These are phyloP conservation scores for Indicator indicator DNA, from an alignment of 2,113 vertebrate genomes.

Conservation along the genomic window DNA sequence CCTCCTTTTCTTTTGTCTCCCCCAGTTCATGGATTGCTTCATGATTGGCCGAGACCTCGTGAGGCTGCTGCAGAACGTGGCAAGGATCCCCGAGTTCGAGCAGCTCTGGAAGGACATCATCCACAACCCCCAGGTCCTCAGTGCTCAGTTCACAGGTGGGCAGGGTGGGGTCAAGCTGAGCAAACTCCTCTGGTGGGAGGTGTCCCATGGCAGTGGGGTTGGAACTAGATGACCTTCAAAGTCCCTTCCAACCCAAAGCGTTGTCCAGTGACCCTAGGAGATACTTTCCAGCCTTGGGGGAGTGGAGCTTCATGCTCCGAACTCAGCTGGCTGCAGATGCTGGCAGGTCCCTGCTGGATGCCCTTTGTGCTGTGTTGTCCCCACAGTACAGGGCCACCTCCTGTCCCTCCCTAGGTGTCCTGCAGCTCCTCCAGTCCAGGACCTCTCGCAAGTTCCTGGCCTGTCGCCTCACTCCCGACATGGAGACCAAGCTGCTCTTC, in stretches of 20 bases:
- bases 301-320: accelerated
- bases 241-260: too few relatives aligned
- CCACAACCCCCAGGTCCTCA: constrained; percentile 91
- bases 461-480: constrained; percentile 94
- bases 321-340: accelerated
- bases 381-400: too few relatives aligned
- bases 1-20: too few relatives aligned
- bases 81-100: constrained; percentile 94
- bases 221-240: too few relatives aligned
- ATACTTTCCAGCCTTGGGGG: background rate
- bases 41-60: constrained; percentile 96
- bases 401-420: constrained; percentile 77
- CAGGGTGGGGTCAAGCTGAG: too few relatives aligned
- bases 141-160: constrained; percentile 92
- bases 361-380: accelerated
- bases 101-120: constrained; percentile 94
- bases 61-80: constrained; percentile 93
- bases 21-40: constrained; percentile 92
- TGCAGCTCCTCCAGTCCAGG: constrained; percentile 92
- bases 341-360: background rate
- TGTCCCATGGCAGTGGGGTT: too few relatives aligned
- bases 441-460: constrained; percentile 96
- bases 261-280: background rate
- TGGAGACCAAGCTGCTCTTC: constrained; percentile 98
- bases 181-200: too few relatives aligned